phyloP scores from a whole-genome alignment of 2,888 invertebrate genomes.

The Isoperla grammatica region DNA sequence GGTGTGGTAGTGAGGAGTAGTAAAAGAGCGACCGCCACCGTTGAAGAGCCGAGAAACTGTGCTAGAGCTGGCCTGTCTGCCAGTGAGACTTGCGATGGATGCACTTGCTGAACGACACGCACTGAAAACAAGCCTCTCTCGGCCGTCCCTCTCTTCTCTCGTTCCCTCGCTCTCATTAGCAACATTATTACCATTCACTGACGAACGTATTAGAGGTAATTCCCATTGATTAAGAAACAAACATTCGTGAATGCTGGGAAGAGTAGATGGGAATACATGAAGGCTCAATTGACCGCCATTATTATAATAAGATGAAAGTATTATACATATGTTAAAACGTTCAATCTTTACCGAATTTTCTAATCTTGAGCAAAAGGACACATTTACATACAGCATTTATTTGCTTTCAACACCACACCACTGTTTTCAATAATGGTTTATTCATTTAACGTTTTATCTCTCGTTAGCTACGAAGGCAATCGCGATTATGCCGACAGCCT shows the following conservation, averaged over 20 bases:
- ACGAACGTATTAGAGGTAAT: slow-evolving; percentile 10
- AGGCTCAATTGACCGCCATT: neutral
- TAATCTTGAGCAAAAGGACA: too few relatives aligned
- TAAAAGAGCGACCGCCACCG: neutral
- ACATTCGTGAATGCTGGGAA: slow-evolving; percentile 9
- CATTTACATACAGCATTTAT: too few relatives aligned
- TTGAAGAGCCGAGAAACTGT: neutral
- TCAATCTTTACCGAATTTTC: too few relatives aligned
- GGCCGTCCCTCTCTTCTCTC: neutral
- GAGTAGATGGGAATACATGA: neutral
- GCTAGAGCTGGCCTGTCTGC: neutral
- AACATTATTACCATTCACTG: slow-evolving; percentile 13
- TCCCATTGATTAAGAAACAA: slow-evolving; percentile 13
- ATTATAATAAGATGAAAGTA: slow-evolving; percentile 6
- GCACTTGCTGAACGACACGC: slow-evolving; percentile 13
- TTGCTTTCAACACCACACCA: too few relatives aligned
- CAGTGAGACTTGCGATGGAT: neutral
- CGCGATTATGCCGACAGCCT: too few relatives aligned
- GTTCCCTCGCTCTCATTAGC: slow-evolving; percentile 19
- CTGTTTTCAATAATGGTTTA: too few relatives aligned
- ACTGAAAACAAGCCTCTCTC: slow-evolving; percentile 2
- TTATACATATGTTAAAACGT: neutral
- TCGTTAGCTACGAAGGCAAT: too few relatives aligned
- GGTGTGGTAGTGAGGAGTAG: neutral
- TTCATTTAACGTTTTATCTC: too few relatives aligned